These are phyloP conservation scores for Pasiphila rectangulata DNA, from an alignment of 2,888 invertebrate genomes.

Conservation along the genomic window DNA sequence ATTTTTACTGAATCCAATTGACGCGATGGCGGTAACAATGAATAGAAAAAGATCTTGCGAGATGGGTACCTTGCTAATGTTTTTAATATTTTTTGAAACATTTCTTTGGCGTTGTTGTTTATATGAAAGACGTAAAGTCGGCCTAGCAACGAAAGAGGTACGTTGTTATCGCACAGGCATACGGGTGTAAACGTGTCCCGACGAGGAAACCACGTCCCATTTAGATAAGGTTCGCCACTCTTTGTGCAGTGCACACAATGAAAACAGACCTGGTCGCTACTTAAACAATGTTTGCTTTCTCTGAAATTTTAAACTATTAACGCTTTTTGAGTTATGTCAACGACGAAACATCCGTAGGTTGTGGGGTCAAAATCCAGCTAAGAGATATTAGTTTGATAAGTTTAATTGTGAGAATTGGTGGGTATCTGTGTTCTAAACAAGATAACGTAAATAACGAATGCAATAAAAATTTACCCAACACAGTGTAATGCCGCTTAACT, in stretches of 20 bases:
- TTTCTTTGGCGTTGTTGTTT: no score
- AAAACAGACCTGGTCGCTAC: slow-evolving; percentile 34
- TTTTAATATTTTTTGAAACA: not conserved
- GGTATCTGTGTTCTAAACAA: no score
- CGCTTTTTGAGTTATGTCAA: not conserved
- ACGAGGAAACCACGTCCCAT: slow-evolving; percentile 71
- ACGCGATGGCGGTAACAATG: slow-evolving; percentile 39
- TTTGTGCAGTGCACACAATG: slow-evolving; percentile 50
- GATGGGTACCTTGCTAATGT: not conserved
- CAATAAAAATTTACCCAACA: not conserved
- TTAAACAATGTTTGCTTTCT: slow-evolving; percentile 15
- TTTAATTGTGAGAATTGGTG: no score
- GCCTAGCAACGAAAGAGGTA: not conserved
- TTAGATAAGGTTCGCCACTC: slow-evolving; percentile 64
- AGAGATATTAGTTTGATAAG: no score
- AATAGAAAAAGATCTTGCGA: slow-evolving; percentile 23
- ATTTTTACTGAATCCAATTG: slow-evolving; percentile 59
- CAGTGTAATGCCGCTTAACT: slow-evolving; percentile 16
- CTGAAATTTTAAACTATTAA: not conserved
- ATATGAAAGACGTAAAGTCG: not conserved
- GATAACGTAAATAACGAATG: not conserved
- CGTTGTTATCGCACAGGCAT: slow-evolving; percentile 31
- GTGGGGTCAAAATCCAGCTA: no score
- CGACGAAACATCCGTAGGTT: not conserved
- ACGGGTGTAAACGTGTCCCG: slow-evolving; percentile 54